These are phyloP conservation scores for Neosilurus mollespiculum DNA, from an alignment of 2,797 vertebrate species.

Conservation along the genomic window DNA sequence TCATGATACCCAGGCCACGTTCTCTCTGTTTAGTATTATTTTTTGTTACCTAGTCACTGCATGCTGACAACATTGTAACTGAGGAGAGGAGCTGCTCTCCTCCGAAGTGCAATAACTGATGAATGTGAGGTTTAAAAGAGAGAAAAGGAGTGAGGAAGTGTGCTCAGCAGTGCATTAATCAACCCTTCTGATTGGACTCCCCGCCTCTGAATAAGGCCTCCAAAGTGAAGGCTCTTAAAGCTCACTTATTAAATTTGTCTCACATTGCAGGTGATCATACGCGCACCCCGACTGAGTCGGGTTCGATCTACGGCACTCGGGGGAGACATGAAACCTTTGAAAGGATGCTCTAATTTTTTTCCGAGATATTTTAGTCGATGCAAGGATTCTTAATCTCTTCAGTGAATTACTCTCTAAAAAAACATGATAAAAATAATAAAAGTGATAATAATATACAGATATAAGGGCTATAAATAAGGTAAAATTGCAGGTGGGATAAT, in stretches of 20 bases:
- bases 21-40: neutral
- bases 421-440: constrained; percentile 1
- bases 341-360: constrained; percentile 17
- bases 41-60: neutral
- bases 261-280: constrained; percentile 38
- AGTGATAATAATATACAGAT: neutral
- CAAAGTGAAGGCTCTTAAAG: constrained; percentile 66
- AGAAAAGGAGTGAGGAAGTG: constrained; percentile 78
- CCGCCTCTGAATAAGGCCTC: constrained; percentile 75
- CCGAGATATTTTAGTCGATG: neutral
- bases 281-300: neutral
- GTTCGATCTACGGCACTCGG: neutral
- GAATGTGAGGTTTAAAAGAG: constrained; percentile 78
- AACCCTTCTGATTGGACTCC: constrained; percentile 70
- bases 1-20: neutral
- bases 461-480: neutral
- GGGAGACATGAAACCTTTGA: constrained; percentile 4
- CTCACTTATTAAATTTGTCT: constrained; percentile 68
- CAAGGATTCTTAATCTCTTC: neutral
- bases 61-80: neutral
- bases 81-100: neutral
- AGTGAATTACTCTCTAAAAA: neutral
- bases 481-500: no score
- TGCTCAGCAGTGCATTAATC: constrained; percentile 76
- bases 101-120: constrained; percentile 71